Evolutionary conservation across 2,888 invertebrate species (phyloP).

Genomic region (Pristionchus mayeri): DNA sequence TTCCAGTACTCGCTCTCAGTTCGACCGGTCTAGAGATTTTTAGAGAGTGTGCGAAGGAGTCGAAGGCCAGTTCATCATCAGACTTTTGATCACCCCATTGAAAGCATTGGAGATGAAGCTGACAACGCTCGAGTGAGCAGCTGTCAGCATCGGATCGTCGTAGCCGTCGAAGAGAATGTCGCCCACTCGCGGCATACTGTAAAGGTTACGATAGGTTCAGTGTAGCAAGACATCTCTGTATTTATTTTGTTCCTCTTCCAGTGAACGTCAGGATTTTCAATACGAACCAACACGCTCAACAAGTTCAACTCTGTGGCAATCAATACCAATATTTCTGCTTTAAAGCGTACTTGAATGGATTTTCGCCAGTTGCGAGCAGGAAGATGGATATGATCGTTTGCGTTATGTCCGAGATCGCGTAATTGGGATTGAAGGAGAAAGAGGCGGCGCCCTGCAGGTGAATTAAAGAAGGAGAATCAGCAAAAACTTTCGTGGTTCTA

Average conservation of each 20-base stretch:
- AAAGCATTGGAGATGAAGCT: slow-evolving; percentile 54
- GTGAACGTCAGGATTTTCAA: too few relatives aligned
- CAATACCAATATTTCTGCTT: neutral
- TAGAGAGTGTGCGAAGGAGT: too few relatives aligned
- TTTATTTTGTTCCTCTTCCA: neutral
- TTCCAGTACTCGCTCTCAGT: too few relatives aligned
- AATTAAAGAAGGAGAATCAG: too few relatives aligned
- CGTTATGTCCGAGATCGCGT: slow-evolving; percentile 56
- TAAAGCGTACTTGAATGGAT: slow-evolving; percentile 64
- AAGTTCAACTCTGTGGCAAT: neutral
- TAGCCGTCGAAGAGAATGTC: slow-evolving; percentile 73
- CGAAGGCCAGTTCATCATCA: too few relatives aligned
- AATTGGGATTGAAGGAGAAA: slow-evolving; percentile 65
- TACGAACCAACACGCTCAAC: too few relatives aligned
- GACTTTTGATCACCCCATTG: slow-evolving; percentile 54
- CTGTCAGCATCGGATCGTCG: slow-evolving; percentile 66
- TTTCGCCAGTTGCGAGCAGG: slow-evolving; percentile 62
- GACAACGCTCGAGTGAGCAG: slow-evolving; percentile 61
- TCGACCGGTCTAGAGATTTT: too few relatives aligned
- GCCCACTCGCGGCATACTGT: slow-evolving; percentile 65
- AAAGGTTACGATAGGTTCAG: slow-evolving; percentile 14
- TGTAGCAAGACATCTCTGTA: neutral
- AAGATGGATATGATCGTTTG: slow-evolving; percentile 58
- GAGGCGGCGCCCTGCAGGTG: slow-evolving; percentile 66
- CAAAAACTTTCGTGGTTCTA: too few relatives aligned